phyloP scores from a whole-genome alignment of 30 jellyfish, hydroid and myxozoan genomes.

The Turritopsis dohrnii region DNA sequence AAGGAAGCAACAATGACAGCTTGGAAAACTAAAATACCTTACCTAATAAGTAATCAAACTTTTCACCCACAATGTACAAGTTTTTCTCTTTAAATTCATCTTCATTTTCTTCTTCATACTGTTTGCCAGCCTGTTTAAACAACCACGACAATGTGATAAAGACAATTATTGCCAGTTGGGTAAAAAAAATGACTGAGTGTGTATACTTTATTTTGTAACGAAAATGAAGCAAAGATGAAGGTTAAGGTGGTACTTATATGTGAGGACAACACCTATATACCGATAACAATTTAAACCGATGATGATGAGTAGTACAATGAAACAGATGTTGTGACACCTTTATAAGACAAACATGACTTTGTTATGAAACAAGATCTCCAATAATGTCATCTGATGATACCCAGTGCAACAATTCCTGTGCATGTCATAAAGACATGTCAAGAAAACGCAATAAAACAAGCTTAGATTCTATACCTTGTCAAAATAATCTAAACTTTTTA shows the following conservation, averaged over 20 bases:
- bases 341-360: too few relatives aligned
- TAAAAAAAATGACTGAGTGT: too few relatives aligned
- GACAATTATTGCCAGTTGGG: too few relatives aligned
- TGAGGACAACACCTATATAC: too few relatives aligned
- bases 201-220: too few relatives aligned
- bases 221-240: too few relatives aligned
- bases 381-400: too few relatives aligned
- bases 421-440: neutral
- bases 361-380: neutral
- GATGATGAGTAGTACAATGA: too few relatives aligned
- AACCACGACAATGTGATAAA: neutral
- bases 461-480: conserved; percentile 35
- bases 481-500: conserved; percentile 35
- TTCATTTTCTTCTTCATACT: conserved; percentile 64
- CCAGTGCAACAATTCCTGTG: too few relatives aligned
- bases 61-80: conserved; percentile 45
- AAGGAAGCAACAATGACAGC: neutral
- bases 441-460: neutral
- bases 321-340: too few relatives aligned
- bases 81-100: conserved; percentile 62
- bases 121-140: conserved; percentile 51
- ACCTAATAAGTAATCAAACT: conserved; percentile 38
- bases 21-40: neutral
- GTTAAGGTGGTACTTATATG: too few relatives aligned
- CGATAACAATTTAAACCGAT: too few relatives aligned